These are phyloP conservation scores for Porites cylindrica DNA, from an alignment of 92 coral and sea anemone species.

Conservation along the genomic window DNA sequence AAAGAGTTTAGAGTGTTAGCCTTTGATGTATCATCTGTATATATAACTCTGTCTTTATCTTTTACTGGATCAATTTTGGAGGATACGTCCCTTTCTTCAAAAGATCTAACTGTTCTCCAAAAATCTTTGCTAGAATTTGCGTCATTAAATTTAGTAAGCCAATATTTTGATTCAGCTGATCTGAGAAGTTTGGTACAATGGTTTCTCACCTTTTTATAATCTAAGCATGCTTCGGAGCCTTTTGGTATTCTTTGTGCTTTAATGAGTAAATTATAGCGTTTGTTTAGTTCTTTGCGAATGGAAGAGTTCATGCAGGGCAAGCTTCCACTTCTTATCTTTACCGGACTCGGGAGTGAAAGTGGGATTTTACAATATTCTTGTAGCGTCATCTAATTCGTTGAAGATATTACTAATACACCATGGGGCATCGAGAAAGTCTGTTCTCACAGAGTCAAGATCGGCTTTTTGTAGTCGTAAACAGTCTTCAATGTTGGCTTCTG, in stretches of 20 bases:
- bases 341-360: too few species aligned
- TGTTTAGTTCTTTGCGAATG: constrained; percentile 11
- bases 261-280: constrained; percentile 31
- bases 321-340: too few species aligned
- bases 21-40: too few species aligned
- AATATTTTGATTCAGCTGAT: constrained; percentile 9
- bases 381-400: too few species aligned
- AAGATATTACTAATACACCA: too few species aligned
- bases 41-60: too few species aligned
- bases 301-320: too few species aligned
- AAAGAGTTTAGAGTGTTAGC: too few species aligned
- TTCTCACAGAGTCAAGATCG: constrained; percentile 15
- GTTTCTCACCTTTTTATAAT: constrained; percentile 18
- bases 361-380: too few species aligned
- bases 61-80: too few species aligned
- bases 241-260: constrained; percentile 4
- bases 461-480: constrained; percentile 16
- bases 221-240: constrained; percentile 17
- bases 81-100: background rate
- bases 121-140: background rate
- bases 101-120: constrained; percentile 16
- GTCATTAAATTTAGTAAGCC: background rate
- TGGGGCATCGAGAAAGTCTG: background rate
- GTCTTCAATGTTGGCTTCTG: constrained; percentile 30
- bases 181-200: background rate